A percentile compares a stretch with the other conserved stretches of the same genome.
Evolutionary conservation across 2,888 invertebrate genomes (phyloP).

Genomic region (Lumbricus terrestris): DNA sequence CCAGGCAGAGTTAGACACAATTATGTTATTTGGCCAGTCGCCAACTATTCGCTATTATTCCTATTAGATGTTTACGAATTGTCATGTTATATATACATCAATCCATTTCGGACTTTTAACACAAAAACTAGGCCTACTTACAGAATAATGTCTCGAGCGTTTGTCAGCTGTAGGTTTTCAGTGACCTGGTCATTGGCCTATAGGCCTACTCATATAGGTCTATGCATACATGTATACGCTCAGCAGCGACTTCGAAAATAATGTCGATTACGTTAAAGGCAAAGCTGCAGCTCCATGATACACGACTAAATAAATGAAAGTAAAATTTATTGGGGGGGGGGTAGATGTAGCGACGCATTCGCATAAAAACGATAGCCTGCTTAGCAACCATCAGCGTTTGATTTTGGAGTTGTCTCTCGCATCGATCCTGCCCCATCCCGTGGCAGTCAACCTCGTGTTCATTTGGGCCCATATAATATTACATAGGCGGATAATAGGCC

Average conservation of each 20-base stretch:
- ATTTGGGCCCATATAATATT: too few relatives aligned
- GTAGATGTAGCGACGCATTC: neutral
- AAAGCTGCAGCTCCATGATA: neutral
- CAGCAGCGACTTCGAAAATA: neutral
- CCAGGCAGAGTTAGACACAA: neutral
- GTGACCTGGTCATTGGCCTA: neutral
- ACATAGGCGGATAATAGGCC: too few relatives aligned
- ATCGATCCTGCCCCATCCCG: too few relatives aligned
- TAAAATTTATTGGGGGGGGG: too few relatives aligned
- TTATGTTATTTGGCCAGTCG: neutral
- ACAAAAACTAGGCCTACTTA: too few relatives aligned
- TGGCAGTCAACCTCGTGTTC: too few relatives aligned
- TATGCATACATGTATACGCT: too few relatives aligned
- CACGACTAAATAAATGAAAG: neutral
- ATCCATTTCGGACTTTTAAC: neutral
- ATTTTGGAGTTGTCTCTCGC: too few relatives aligned
- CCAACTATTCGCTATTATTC: neutral
- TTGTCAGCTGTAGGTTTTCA: neutral
- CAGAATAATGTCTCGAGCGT: too few relatives aligned
- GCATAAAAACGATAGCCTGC: neutral
- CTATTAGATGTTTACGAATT: neutral
- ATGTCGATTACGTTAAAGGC: neutral
- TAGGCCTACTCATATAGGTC: too few relatives aligned
- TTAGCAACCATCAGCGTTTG: too few relatives aligned
- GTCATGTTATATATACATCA: neutral